phyloP scores from a whole-genome alignment of 2,888 invertebrate species.

The Drosophila robusta region DNA sequence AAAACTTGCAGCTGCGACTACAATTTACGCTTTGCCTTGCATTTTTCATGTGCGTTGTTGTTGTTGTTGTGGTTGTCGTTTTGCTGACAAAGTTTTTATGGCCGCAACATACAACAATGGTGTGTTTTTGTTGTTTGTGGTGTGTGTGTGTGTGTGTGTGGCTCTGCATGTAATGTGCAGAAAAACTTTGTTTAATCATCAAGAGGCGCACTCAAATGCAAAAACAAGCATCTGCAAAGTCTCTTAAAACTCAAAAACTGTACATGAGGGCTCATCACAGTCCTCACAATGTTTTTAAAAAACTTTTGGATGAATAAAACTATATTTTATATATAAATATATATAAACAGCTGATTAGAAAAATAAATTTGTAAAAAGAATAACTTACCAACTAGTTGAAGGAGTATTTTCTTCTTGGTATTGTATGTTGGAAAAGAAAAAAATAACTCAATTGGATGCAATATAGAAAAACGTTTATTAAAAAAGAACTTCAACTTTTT shows the following conservation, averaged over 20 bases:
- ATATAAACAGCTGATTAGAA: not conserved
- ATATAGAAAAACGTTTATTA: no score
- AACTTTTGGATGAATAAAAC: not conserved
- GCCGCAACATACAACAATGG: constrained; percentile 61
- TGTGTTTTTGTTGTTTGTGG: constrained; percentile 39
- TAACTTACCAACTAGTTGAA: no score
- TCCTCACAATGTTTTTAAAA: constrained; percentile 18
- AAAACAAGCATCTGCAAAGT: constrained; percentile 24
- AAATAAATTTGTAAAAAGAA: no score
- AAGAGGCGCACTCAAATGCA: constrained; percentile 52
- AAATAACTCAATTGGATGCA: no score
- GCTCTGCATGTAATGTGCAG: constrained; percentile 59
- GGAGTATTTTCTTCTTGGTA: no score
- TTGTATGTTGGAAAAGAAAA: no score
- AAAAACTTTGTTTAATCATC: constrained; percentile 67
- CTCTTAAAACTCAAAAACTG: constrained; percentile 23
- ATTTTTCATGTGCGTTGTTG: constrained; percentile 61
- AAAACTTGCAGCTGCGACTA: constrained; percentile 55
- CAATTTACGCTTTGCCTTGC: constrained; percentile 67
- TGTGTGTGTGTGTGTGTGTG: constrained; percentile 14
- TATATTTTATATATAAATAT: not conserved
- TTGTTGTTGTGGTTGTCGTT: constrained; percentile 38
- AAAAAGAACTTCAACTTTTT: no score
- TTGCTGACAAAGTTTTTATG: constrained; percentile 67
- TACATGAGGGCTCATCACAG: constrained; percentile 24